Conservation (phyloP, 2,113 vertebrate genomes). For the Callocephalon fimbriatum region DNA sequence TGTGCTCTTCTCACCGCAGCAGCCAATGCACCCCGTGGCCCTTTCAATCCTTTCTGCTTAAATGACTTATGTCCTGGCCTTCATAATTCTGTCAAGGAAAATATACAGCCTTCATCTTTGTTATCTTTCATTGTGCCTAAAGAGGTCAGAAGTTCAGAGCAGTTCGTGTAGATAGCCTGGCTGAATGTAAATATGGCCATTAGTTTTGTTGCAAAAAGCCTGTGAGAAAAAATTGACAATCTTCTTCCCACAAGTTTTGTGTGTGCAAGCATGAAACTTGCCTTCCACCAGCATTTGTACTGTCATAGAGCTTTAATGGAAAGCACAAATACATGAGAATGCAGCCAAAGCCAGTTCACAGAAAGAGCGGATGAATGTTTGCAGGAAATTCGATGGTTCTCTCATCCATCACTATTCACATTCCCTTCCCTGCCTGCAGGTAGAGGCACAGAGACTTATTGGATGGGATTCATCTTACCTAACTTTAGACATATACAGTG, state of each 20-base stretch:
- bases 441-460: slow-evolving; percentile 48
- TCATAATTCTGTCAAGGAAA: slow-evolving; percentile 69
- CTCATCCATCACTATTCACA: slow-evolving; percentile 67
- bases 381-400: slow-evolving; percentile 57
- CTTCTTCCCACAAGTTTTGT: slow-evolving; percentile 57
- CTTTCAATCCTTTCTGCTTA: slow-evolving; percentile 46
- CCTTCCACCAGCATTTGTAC: slow-evolving; percentile 5
- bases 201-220: slow-evolving; percentile 50
- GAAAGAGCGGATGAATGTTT: slow-evolving; percentile 23
- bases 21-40: not conserved
- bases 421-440: slow-evolving; percentile 55
- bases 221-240: slow-evolving; percentile 24
- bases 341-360: not conserved
- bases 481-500: slow-evolving; percentile 55
- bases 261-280: slow-evolving; percentile 47
- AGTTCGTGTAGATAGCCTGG: slow-evolving; percentile 29
- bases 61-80: slow-evolving; percentile 65
- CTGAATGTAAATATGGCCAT: slow-evolving; percentile 61
- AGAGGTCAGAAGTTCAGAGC: slow-evolving; percentile 69
- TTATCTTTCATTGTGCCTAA: slow-evolving; percentile 72
- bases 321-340: slow-evolving; percentile 7
- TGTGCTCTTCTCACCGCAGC: not conserved
- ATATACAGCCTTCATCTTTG: slow-evolving; percentile 70
- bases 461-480: slow-evolving; percentile 64
- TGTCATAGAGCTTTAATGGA: not conserved